phyloP scores from a whole-genome alignment of 64 coral and sea anemone genomes.

The Hydrozoanthus tunicans region DNA sequence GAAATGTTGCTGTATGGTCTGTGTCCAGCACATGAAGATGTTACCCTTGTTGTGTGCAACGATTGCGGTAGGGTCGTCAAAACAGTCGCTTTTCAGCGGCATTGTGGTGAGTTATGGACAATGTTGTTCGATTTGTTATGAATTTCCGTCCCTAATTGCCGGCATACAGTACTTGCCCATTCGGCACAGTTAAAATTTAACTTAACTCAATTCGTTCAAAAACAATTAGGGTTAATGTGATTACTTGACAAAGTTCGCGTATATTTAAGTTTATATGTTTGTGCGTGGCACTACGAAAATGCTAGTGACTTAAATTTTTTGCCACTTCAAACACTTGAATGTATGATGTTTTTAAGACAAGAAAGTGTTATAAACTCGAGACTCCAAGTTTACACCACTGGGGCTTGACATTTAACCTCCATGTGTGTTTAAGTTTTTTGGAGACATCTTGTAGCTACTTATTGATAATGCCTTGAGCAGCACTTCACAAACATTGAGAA shows the following conservation, averaged over 20 bases:
- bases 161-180: neutral
- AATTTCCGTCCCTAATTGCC: conserved; percentile 8
- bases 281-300: neutral
- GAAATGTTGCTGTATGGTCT: conserved; percentile 95
- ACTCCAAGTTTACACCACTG: too few species aligned
- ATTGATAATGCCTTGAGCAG: too few species aligned
- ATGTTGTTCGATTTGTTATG: neutral
- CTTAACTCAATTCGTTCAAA: neutral
- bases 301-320: too few species aligned
- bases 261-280: neutral
- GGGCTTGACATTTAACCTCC: too few species aligned
- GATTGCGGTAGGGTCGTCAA: conserved; percentile 87
- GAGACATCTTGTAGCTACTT: too few species aligned
- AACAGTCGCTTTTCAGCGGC: conserved; percentile 78
- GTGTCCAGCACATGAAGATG: conserved; percentile 90
- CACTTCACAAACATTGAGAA: too few species aligned
- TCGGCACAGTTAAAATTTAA: neutral
- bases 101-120: conserved; percentile 78
- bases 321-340: too few species aligned
- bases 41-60: conserved; percentile 81
- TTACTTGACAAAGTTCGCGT: neutral
- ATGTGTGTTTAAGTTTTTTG: too few species aligned
- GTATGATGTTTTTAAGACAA: too few species aligned
- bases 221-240: conserved; percentile 19
- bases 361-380: too few species aligned